phyloP scores from a whole-genome alignment of 64 coral and sea anemone species.

The Actinia equina region DNA sequence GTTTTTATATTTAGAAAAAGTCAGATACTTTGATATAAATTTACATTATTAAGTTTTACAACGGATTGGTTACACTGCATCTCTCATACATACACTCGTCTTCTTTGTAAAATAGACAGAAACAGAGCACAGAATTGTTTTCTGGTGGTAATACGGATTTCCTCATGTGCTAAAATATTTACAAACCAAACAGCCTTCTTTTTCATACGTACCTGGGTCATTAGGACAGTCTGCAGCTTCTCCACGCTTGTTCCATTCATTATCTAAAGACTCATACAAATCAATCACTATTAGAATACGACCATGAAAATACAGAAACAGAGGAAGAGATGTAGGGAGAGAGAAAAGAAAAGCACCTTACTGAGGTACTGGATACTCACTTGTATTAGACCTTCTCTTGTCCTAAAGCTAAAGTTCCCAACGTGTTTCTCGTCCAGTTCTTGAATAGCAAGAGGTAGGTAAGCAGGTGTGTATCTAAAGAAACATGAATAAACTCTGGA shows the following conservation, averaged over 20 bases:
- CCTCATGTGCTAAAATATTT: too few relatives aligned
- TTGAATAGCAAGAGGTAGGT: conserved; percentile 92
- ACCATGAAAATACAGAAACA: not conserved
- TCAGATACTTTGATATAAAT: too few relatives aligned
- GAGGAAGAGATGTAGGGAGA: not conserved
- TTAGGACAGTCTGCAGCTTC: conserved; percentile 71
- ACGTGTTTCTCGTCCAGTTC: conserved; percentile 97
- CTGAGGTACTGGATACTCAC: not conserved
- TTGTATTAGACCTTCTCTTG: conserved; percentile 82
- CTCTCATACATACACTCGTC: too few relatives aligned
- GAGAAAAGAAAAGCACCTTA: too few relatives aligned
- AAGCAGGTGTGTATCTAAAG: conserved; percentile 77
- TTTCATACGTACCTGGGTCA: conserved; percentile 59
- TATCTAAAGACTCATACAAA: conserved; percentile 33
- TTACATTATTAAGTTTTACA: too few relatives aligned
- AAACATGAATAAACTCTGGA: too few relatives aligned
- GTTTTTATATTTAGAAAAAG: too few relatives aligned
- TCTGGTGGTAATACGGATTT: too few relatives aligned
- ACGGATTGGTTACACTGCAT: too few relatives aligned
- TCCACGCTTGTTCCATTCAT: conserved; percentile 68
- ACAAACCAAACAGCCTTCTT: not conserved
- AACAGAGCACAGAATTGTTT: too few relatives aligned
- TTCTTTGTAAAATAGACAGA: too few relatives aligned
- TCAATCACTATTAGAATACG: not conserved
- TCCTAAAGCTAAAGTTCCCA: conserved; percentile 89